Conservation (phyloP, 2,888 invertebrate genomes). For the Lithophane semibrunnea region DNA sequence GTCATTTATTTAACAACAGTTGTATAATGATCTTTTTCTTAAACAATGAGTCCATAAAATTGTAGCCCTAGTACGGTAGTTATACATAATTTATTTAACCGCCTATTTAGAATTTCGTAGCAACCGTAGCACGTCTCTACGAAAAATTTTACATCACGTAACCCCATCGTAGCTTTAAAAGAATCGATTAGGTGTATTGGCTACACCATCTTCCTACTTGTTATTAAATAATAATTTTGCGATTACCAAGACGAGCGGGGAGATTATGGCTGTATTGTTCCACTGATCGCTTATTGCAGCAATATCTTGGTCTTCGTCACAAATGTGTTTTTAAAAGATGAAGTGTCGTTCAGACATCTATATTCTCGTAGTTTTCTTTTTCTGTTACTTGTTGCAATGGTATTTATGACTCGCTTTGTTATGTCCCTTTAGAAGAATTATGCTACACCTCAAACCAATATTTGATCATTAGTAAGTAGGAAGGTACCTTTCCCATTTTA, state of each 20-base stretch:
- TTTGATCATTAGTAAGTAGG: neutral
- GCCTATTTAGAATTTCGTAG: neutral
- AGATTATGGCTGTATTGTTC: constrained; percentile 13
- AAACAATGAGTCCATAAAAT: neutral
- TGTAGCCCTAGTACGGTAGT: neutral
- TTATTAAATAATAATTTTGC: constrained; percentile 41
- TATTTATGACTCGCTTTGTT: neutral
- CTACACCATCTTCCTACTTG: constrained; percentile 5
- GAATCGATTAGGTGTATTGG: constrained; percentile 7
- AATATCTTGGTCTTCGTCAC: constrained; percentile 23
- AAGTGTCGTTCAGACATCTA: neutral
- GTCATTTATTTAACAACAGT: too few relatives aligned
- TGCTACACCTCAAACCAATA: neutral
- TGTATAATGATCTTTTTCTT: too few relatives aligned
- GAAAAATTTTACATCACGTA: neutral
- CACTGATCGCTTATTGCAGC: constrained; percentile 15
- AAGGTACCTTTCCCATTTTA: neutral
- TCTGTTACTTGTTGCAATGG: neutral
- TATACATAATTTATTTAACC: neutral
- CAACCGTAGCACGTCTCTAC: neutral
- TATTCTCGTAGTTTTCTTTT: too few relatives aligned
- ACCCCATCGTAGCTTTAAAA: neutral
- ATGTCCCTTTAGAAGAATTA: neutral
- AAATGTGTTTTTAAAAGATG: constrained; percentile 14
- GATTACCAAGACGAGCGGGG: constrained; percentile 15